Evolutionary conservation across 2,888 invertebrate genomes (phyloP).

Genomic region (Troides oblongomaculatus): DNA sequence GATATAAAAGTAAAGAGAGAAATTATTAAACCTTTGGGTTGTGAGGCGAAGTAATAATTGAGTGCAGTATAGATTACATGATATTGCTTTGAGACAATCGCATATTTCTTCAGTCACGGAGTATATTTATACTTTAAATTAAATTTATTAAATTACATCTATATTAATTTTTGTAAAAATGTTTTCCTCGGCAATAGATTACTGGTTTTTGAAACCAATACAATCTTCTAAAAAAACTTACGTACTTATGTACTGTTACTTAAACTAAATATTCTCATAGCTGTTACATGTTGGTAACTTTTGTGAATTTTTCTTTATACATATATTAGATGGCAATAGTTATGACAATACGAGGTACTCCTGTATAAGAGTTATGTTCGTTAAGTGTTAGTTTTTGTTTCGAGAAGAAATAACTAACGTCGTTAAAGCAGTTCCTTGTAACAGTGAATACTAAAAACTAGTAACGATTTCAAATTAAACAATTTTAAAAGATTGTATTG

Average conservation of each 20-base stretch:
- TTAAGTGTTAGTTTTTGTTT: neutral
- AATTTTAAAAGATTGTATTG: neutral
- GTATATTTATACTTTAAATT: too few species aligned
- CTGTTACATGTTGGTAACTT: neutral
- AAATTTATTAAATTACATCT: too few species aligned
- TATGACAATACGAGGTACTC: neutral
- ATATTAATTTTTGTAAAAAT: too few species aligned
- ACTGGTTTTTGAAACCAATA: too few species aligned
- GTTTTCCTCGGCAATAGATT: too few species aligned
- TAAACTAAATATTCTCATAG: neutral
- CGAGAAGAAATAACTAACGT: slow-evolving; percentile 1
- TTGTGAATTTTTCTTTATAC: too few species aligned
- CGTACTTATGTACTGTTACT: too few species aligned
- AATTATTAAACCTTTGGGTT: neutral
- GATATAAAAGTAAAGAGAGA: neutral
- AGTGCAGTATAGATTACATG: neutral
- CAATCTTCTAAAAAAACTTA: too few species aligned
- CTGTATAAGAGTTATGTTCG: neutral
- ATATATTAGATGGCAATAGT: too few species aligned
- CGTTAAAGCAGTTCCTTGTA: slow-evolving; percentile 6
- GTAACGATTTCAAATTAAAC: slow-evolving; percentile 2
- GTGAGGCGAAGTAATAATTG: neutral
- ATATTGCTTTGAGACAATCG: neutral
- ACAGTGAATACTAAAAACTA: neutral
- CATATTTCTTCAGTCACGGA: too few species aligned